Evolutionary conservation across 2,113 vertebrate species (phyloP).

Genomic region (Hippocampus zosterae): DNA sequence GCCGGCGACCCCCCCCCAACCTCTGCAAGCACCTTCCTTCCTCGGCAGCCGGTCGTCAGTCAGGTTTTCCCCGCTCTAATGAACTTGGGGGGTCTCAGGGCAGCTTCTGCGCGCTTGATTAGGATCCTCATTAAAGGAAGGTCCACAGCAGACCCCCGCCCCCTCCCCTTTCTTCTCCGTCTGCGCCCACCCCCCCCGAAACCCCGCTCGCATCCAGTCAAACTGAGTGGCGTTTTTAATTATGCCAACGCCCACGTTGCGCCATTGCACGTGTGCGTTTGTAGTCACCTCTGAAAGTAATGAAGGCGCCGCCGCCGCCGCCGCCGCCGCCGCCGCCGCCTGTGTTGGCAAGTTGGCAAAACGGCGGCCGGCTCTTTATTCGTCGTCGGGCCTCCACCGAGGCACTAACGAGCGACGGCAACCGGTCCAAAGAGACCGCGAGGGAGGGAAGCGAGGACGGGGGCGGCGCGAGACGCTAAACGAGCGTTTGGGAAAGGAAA

Average conservation of each 20-base stretch:
- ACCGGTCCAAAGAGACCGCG: not conserved
- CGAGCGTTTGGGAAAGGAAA: not conserved
- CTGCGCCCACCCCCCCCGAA: constrained; percentile 23
- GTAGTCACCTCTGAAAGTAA: not conserved
- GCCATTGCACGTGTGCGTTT: constrained; percentile 6
- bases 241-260: constrained; percentile 34
- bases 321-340: not conserved
- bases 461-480: not conserved
- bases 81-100: constrained; percentile 67
- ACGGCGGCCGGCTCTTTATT: constrained; percentile 19
- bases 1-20: not conserved
- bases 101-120: constrained; percentile 62
- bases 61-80: constrained; percentile 62
- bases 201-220: constrained; percentile 30
- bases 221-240: constrained; percentile 66
- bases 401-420: constrained; percentile 45
- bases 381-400: constrained; percentile 21
- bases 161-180: constrained; percentile 18
- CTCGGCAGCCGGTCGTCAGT: constrained; percentile 41
- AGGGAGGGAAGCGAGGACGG: constrained; percentile 9
- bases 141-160: constrained; percentile 47
- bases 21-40: constrained; percentile 2
- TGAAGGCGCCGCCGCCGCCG: not conserved
- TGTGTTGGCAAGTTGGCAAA: constrained; percentile 24
- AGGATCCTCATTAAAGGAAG: constrained; percentile 70